Conservation (phyloP, 2,113 vertebrate species). For the Sorex araneus region DNA sequence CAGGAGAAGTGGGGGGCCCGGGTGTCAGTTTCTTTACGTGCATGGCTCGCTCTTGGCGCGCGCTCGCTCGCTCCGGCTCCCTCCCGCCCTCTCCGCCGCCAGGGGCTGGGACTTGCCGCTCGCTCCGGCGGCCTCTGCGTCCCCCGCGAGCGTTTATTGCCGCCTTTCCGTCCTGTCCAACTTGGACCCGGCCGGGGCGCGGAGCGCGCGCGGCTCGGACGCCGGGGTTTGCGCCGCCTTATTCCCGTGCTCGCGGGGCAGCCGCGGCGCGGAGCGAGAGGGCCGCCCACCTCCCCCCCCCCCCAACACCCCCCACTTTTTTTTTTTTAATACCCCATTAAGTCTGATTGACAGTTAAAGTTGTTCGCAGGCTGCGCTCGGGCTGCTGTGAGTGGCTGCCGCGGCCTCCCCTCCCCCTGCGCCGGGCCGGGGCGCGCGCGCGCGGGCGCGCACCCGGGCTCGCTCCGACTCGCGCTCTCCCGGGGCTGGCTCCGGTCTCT, state of each 20-base stretch:
- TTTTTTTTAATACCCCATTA: conserved; percentile 92
- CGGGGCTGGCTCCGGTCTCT: conserved; percentile 61
- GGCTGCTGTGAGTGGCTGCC: conserved; percentile 90
- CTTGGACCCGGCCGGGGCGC: conserved; percentile 81
- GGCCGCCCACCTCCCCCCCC: conserved; percentile 21
- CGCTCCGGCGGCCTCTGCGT: conserved; percentile 60
- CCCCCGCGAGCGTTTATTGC: conserved; percentile 77
- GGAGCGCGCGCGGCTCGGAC: conserved; percentile 81
- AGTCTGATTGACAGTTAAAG: conserved; percentile 98
- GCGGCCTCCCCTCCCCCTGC: conserved; percentile 85
- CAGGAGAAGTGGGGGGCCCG: conserved; percentile 86
- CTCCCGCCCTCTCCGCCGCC: conserved; percentile 62
- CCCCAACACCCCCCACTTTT: neutral
- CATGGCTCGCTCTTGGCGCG: conserved; percentile 77
- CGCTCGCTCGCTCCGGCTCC: conserved; percentile 69
- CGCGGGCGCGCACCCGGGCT: conserved; percentile 76
- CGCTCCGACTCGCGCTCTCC: conserved; percentile 45
- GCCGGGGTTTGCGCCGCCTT: conserved; percentile 71
- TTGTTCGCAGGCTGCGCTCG: conserved; percentile 91
- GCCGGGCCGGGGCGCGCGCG: conserved; percentile 72
- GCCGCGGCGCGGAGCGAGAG: conserved; percentile 86
- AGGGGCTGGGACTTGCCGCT: conserved; percentile 77
- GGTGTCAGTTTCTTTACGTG: conserved; percentile 84
- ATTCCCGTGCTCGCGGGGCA: conserved; percentile 78
- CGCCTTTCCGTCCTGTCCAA: conserved; percentile 85